Evolutionary conservation across 2,888 invertebrate genomes (phyloP).

Genomic region (Eupithecia abbreviata): DNA sequence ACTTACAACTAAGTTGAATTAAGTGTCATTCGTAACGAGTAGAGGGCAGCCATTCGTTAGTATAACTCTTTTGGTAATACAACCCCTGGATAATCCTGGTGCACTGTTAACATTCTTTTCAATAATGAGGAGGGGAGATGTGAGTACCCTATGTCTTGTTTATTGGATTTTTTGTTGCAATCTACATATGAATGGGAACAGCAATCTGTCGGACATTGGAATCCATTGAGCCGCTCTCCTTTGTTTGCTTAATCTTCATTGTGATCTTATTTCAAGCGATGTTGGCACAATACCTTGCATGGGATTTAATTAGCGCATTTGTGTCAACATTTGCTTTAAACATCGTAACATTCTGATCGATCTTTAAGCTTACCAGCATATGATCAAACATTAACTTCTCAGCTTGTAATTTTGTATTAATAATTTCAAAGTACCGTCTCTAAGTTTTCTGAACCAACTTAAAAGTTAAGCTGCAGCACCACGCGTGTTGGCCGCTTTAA

Average conservation of each 20-base stretch:
- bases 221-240: slow-evolving; percentile 62
- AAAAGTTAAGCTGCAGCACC: slow-evolving; percentile 69
- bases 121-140: slow-evolving; percentile 80
- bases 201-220: slow-evolving; percentile 75
- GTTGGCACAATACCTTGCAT: slow-evolving; percentile 34
- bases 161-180: slow-evolving; percentile 84
- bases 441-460: slow-evolving; percentile 60
- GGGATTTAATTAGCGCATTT: slow-evolving; percentile 49
- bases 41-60: slow-evolving; percentile 79
- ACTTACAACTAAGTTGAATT: slow-evolving; percentile 73
- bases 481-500: slow-evolving; percentile 78
- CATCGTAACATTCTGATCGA: slow-evolving; percentile 20
- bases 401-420: slow-evolving; percentile 21
- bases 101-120: slow-evolving; percentile 82
- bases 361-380: background rate
- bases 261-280: slow-evolving; percentile 34
- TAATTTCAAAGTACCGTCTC: slow-evolving; percentile 54
- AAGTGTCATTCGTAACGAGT: slow-evolving; percentile 79
- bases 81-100: slow-evolving; percentile 79
- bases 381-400: slow-evolving; percentile 26
- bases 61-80: slow-evolving; percentile 82
- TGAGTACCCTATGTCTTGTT: slow-evolving; percentile 78
- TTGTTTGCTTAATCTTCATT: slow-evolving; percentile 59
- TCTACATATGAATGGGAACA: slow-evolving; percentile 82
- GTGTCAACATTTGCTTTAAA: slow-evolving; percentile 43